A percentile compares a stretch with the other conserved stretches of the same genome.
phyloP scores from a whole-genome alignment of 2,113 vertebrate species.

The Labeo catla region DNA sequence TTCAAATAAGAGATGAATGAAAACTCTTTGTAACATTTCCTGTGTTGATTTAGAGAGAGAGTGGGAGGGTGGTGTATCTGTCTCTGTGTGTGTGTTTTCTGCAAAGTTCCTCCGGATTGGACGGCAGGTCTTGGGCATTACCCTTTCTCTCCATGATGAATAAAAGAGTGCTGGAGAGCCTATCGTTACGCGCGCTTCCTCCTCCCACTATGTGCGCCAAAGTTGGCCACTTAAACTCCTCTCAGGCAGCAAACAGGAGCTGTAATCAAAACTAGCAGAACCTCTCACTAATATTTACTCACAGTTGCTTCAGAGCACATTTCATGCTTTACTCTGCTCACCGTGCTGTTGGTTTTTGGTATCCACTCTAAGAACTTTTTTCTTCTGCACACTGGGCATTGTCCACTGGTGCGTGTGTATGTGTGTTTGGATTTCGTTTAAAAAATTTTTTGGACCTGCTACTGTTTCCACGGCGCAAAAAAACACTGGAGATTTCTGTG shows the following conservation, averaged over 20 bases:
- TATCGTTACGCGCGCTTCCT: constrained; percentile 80
- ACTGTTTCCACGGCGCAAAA: constrained; percentile 36
- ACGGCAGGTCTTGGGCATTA: constrained; percentile 70
- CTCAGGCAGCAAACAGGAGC: constrained; percentile 77
- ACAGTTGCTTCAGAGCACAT: constrained; percentile 42
- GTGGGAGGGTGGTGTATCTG: constrained; percentile 42
- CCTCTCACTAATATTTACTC: constrained; percentile 66
- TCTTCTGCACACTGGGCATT: constrained; percentile 55
- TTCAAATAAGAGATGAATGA: constrained; percentile 52
- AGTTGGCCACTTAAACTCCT: constrained; percentile 84
- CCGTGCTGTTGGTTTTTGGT: constrained; percentile 10
- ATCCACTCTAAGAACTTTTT: constrained; percentile 35
- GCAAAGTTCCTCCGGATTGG: constrained; percentile 75
- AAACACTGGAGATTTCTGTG: constrained; percentile 67
- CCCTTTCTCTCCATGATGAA: constrained; percentile 81
- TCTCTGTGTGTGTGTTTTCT: constrained; percentile 57
- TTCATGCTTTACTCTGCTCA: constrained; percentile 41
- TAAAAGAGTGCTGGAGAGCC: constrained; percentile 86
- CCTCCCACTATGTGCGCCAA: constrained; percentile 79
- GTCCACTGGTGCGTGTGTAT: constrained; percentile 57
- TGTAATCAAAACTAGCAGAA: constrained; percentile 67
- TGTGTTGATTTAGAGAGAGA: constrained; percentile 38
- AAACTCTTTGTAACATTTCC: constrained; percentile 55
- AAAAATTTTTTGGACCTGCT: constrained; percentile 47
- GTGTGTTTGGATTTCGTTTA: constrained; percentile 72